phyloP scores from a whole-genome alignment of 2,888 invertebrate species.

The Anticlea derivata region DNA sequence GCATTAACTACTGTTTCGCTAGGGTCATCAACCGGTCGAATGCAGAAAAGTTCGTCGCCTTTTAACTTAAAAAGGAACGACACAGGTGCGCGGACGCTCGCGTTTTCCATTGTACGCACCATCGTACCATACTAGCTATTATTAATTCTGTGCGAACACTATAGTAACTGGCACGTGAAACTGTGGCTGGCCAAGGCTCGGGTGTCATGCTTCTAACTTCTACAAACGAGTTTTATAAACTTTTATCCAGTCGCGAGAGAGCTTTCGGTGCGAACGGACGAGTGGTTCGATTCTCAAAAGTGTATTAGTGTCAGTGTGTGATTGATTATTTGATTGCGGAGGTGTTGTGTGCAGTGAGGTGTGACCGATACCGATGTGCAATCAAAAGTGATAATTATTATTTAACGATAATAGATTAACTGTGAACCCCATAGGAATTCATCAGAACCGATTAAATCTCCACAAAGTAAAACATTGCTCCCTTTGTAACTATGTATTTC shows the following conservation, averaged over 20 bases:
- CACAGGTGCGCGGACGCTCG: conserved; percentile 77
- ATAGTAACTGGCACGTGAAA: conserved; percentile 10
- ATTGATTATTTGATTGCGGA: conserved; percentile 51
- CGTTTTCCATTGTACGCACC: conserved; percentile 67
- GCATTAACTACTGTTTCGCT: conserved; percentile 29
- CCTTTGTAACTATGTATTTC: not conserved
- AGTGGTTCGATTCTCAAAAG: conserved; percentile 17
- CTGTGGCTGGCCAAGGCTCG: conserved; percentile 43
- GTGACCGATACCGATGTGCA: conserved; percentile 57
- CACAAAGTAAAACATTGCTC: not conserved
- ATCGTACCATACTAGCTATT: conserved; percentile 11
- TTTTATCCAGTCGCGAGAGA: conserved; percentile 49
- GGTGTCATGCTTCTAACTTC: conserved; percentile 46
- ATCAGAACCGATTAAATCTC: not conserved
- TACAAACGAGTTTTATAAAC: conserved; percentile 29
- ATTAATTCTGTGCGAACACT: not conserved
- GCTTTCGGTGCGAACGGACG: conserved; percentile 44
- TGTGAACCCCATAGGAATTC: not conserved
- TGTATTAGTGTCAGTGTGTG: conserved; percentile 45
- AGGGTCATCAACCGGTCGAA: conserved; percentile 69
- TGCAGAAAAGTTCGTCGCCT: conserved; percentile 71
- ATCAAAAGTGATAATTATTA: too few species aligned
- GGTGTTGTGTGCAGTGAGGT: conserved; percentile 50
- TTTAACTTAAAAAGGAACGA: conserved; percentile 60
- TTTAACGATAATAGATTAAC: too few species aligned